Evolutionary conservation across 2,888 invertebrate species (phyloP).

Genomic region (Coelopa pilipes): DNA sequence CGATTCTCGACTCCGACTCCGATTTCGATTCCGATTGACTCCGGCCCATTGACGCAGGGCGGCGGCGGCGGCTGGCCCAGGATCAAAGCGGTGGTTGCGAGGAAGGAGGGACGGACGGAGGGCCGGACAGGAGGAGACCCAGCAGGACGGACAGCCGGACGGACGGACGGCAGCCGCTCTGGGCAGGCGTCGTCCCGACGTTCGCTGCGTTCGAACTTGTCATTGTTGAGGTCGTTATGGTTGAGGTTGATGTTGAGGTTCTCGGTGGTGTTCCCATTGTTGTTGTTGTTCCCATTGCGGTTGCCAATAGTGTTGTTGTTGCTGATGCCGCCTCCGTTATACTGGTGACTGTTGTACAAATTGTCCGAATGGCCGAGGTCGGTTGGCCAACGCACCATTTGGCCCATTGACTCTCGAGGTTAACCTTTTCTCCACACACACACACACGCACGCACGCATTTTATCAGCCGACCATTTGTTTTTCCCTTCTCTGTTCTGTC

Average conservation of each 20-base stretch:
- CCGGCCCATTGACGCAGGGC: no score
- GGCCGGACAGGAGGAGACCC: no score
- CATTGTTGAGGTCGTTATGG: neutral
- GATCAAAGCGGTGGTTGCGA: neutral
- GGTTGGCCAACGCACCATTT: no score
- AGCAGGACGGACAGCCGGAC: no score
- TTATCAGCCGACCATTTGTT: no score
- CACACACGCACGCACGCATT: no score
- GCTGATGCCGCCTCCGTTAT: neutral
- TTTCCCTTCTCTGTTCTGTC: no score
- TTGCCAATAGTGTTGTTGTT: neutral
- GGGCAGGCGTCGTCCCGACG: neutral
- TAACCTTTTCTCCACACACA: no score
- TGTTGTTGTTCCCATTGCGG: neutral
- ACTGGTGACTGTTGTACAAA: neutral
- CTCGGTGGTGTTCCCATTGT: neutral
- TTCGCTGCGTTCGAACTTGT: neutral
- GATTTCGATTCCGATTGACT: neutral
- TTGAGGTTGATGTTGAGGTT: slow-evolving; percentile 5
- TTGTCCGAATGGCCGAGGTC: no score
- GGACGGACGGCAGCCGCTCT: neutral
- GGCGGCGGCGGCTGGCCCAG: slow-evolving; percentile 11
- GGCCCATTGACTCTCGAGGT: no score
- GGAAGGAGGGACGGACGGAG: no score
- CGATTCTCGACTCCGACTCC: slow-evolving; percentile 1